These are phyloP conservation scores for Drosophila funebris DNA, from an alignment of 1,140 invertebrate species.

Conservation along the genomic window DNA sequence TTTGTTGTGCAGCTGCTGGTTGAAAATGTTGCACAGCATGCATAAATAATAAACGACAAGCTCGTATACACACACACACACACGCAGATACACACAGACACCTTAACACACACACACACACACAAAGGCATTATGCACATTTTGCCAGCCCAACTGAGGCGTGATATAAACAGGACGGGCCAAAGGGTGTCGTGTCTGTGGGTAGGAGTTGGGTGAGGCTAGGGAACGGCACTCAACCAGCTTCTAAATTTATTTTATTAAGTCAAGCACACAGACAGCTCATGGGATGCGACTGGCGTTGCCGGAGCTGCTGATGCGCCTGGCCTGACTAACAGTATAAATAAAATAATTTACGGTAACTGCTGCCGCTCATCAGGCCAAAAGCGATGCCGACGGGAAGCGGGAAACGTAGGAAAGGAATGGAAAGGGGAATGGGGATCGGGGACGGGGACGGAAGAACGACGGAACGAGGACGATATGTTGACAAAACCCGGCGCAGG, in stretches of 20 bases:
- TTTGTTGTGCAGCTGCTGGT: slow-evolving; percentile 77
- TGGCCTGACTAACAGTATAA: slow-evolving; percentile 68
- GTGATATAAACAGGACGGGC: slow-evolving; percentile 30
- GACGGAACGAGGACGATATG: slow-evolving; percentile 38
- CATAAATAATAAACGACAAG: slow-evolving; percentile 80
- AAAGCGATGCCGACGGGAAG: slow-evolving; percentile 18
- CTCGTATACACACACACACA: slow-evolving; percentile 21
- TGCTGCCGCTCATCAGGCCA: slow-evolving; percentile 76
- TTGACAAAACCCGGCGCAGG: slow-evolving; percentile 76
- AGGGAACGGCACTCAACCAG: slow-evolving; percentile 52
- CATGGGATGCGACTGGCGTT: slow-evolving; percentile 32
- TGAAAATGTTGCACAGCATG: slow-evolving; percentile 80
- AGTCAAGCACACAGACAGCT: slow-evolving; percentile 80
- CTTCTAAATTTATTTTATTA: slow-evolving; percentile 82
- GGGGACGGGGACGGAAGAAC: background rate
- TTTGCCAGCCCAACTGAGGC: slow-evolving; percentile 64
- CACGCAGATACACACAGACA: background rate
- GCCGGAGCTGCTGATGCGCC: slow-evolving; percentile 19
- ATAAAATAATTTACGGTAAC: slow-evolving; percentile 83
- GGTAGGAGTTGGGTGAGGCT: background rate
- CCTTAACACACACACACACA: slow-evolving; percentile 17
- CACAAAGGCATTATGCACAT: slow-evolving; percentile 70
- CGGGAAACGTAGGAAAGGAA: too few relatives aligned
- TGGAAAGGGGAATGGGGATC: background rate
- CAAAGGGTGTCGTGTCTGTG: background rate